Percentiles rank a stretch among this genome's conserved stretches.
Evolutionary conservation across 2,888 invertebrate genomes (phyloP).

Genomic region (Cremastobaeus sp.): DNA sequence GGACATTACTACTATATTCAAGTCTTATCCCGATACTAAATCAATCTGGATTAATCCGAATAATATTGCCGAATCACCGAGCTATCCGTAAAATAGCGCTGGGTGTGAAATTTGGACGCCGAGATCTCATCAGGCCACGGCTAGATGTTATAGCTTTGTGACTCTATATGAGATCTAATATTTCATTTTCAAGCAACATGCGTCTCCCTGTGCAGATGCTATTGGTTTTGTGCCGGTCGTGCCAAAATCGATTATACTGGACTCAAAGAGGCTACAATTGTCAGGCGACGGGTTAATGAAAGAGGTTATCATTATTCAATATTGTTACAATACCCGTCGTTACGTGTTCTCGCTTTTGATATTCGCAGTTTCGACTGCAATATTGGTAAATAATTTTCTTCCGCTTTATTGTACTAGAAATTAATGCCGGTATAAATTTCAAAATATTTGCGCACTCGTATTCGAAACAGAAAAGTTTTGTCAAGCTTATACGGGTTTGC

Average conservation of each 20-base stretch:
- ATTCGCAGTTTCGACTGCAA: no score
- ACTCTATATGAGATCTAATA: slow-evolving; percentile 57
- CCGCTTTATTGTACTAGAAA: no score
- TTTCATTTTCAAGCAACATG: slow-evolving; percentile 65
- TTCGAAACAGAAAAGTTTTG: no score
- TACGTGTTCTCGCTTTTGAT: no score
- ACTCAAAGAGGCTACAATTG: slow-evolving; percentile 42
- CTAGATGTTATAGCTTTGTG: slow-evolving; percentile 47
- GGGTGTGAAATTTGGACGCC: slow-evolving; percentile 57
- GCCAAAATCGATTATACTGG: slow-evolving; percentile 36
- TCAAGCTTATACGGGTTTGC: no score
- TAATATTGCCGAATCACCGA: slow-evolving; percentile 58
- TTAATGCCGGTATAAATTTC: no score
- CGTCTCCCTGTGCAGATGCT: slow-evolving; percentile 32
- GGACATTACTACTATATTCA: slow-evolving; percentile 54
- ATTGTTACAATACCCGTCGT: no score
- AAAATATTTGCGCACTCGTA: no score
- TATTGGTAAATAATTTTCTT: no score
- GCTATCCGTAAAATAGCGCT: slow-evolving; percentile 55
- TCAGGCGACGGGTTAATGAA: slow-evolving; percentile 29
- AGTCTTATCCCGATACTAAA: slow-evolving; percentile 58
- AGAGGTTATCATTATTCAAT: slow-evolving; percentile 23
- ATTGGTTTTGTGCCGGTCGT: slow-evolving; percentile 28
- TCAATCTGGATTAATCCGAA: slow-evolving; percentile 68
- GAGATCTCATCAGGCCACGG: slow-evolving; percentile 25